Evolutionary conservation across 37 sponge, comb jelly and placozoan genomes (phyloP).

Genomic region (Bolinopsis microptera): DNA sequence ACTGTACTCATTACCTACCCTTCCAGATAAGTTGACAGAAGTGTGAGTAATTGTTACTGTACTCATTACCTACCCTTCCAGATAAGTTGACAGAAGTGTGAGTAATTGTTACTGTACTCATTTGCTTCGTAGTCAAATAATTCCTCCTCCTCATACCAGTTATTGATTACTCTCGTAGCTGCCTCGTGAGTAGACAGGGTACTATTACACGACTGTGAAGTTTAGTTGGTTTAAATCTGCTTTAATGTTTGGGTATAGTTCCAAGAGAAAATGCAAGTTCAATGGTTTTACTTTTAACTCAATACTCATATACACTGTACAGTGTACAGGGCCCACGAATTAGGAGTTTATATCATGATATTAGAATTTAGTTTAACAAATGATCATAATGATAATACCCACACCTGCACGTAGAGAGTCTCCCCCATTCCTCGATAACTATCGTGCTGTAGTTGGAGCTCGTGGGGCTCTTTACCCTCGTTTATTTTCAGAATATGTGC

Average conservation of each 20-base stretch:
- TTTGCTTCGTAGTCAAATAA: not conserved
- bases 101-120: not conserved
- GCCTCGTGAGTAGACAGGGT: slow-evolving; percentile 2
- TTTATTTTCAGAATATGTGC: not conserved
- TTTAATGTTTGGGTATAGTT: too few species aligned
- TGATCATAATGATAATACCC: too few species aligned
- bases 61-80: slow-evolving; percentile 29
- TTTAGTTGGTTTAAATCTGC: too few species aligned
- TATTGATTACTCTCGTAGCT: not conserved
- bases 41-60: not conserved
- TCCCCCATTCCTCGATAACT: slow-evolving; percentile 45
- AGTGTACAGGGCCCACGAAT: too few species aligned
- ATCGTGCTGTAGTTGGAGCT: slow-evolving; percentile 12
- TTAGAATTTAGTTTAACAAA: too few species aligned
- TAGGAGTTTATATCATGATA: too few species aligned
- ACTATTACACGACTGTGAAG: not conserved
- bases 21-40: slow-evolving; percentile 59
- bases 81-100: slow-evolving; percentile 48
- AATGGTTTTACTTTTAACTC: too few species aligned
- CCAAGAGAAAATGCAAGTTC: too few species aligned
- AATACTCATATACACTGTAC: too few species aligned
- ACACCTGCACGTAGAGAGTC: slow-evolving; percentile 40
- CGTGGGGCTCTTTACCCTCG: not conserved
- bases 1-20: not conserved
- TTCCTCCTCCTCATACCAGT: slow-evolving; percentile 45